phyloP scores from a whole-genome alignment of 2,888 invertebrate species.

The Falcaria lacertinaria region DNA sequence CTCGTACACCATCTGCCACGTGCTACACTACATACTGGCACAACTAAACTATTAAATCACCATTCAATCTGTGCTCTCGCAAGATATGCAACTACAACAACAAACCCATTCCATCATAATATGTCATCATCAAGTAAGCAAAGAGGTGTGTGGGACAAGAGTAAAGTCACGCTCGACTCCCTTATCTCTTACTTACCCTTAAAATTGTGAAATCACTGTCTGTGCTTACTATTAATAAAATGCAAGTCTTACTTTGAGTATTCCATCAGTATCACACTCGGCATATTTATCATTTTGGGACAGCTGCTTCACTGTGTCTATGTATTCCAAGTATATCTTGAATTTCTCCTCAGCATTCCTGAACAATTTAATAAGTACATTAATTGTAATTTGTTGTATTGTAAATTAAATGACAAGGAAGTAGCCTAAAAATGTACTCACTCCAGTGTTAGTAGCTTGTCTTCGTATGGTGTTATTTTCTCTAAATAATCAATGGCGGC shows the following conservation, averaged over 20 bases:
- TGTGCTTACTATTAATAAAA: not conserved
- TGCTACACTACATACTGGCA: too few relatives aligned
- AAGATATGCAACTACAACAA: too few relatives aligned
- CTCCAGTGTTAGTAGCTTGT: conserved; percentile 59
- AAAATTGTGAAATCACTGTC: too few relatives aligned
- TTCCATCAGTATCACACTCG: conserved; percentile 58
- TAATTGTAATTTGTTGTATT: not conserved
- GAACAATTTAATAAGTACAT: conserved; percentile 4
- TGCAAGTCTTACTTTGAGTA: conserved; percentile 48
- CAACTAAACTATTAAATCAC: too few relatives aligned
- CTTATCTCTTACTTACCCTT: too few relatives aligned
- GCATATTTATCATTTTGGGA: conserved; percentile 47
- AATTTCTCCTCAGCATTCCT: conserved; percentile 59
- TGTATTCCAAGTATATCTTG: conserved; percentile 62
- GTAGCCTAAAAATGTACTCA: conserved; percentile 33
- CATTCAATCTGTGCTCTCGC: too few relatives aligned
- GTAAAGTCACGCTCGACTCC: too few relatives aligned
- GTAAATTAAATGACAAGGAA: too few relatives aligned
- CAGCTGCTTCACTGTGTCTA: conserved; percentile 54
- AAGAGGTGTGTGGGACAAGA: too few relatives aligned
- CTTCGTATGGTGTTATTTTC: conserved; percentile 63
- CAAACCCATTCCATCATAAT: too few relatives aligned
- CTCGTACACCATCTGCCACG: too few relatives aligned
- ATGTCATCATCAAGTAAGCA: too few relatives aligned
- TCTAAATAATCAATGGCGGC: conserved; percentile 57